Percentiles rank a stretch among this genome's conserved stretches.
Conservation (phyloP, 2,888 invertebrate species). For the Drosophila setosimentum region DNA sequence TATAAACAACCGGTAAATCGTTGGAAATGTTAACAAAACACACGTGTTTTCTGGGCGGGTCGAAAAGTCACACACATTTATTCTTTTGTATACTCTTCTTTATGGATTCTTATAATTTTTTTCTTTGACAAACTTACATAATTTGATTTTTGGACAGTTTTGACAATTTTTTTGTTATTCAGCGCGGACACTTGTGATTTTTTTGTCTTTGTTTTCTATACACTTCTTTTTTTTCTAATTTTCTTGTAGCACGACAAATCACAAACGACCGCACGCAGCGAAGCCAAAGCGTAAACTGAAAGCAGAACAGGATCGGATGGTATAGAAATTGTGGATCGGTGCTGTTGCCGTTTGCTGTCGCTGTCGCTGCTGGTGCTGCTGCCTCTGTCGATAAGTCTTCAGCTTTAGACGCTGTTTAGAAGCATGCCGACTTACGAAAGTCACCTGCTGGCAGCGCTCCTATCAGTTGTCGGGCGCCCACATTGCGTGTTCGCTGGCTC, state of each 20-base stretch:
- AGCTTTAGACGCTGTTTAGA: conserved; percentile 4
- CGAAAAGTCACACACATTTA: conserved; percentile 25
- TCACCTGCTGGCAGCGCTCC: conserved; percentile 36
- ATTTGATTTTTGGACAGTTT: conserved; percentile 23
- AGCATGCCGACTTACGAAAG: conserved; percentile 18
- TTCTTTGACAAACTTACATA: conserved; percentile 58
- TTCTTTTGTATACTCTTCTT: not conserved
- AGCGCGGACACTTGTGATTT: conserved; percentile 29
- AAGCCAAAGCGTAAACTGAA: conserved; percentile 74
- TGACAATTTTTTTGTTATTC: conserved; percentile 24
- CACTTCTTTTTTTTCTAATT: conserved; percentile 5
- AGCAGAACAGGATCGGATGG: conserved; percentile 67
- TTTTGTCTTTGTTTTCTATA: conserved; percentile 11
- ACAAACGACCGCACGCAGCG: conserved; percentile 72
- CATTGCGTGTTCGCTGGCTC: conserved; percentile 28
- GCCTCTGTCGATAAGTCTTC: conserved; percentile 34
- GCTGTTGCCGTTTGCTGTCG: conserved; percentile 6
- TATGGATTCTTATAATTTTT: conserved; percentile 6
- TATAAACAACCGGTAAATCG: conserved; percentile 41
- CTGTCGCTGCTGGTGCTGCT: conserved; percentile 7
- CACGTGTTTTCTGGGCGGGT: conserved; percentile 44
- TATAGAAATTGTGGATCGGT: conserved; percentile 61
- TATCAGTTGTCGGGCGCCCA: conserved; percentile 40
- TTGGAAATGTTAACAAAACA: conserved; percentile 15
- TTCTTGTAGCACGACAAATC: conserved; percentile 44